These are phyloP conservation scores for Zaprionus lineosus DNA, from an alignment of 2,888 invertebrate genomes.

Conservation along the genomic window DNA sequence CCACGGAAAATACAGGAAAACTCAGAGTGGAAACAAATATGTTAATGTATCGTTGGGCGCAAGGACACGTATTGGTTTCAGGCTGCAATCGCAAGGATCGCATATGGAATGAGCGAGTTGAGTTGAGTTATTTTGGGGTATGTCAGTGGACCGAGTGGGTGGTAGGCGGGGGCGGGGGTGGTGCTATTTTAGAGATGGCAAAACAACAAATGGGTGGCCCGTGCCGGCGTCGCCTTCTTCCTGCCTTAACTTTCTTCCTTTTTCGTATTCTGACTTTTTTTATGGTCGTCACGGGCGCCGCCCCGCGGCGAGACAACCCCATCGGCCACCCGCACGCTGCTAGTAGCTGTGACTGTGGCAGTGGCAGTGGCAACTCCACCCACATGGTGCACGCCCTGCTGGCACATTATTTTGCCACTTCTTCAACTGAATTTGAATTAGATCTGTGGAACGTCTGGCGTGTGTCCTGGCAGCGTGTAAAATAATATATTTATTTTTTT, in stretches of 20 bases:
- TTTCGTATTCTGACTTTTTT: too few species aligned
- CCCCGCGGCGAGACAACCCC: conserved; percentile 61
- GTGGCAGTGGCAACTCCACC: conserved; percentile 41
- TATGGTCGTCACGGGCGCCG: conserved; percentile 67
- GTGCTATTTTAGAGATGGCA: background rate
- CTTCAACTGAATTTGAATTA: conserved; percentile 78
- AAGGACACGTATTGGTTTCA: conserved; percentile 74
- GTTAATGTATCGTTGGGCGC: conserved; percentile 68
- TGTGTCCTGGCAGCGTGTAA: conserved; percentile 73
- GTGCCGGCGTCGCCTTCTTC: conserved; percentile 67
- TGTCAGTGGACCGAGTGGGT: conserved; percentile 5
- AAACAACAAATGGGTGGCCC: conserved; percentile 73
- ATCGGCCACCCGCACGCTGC: conserved; percentile 7
- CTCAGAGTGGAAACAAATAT: conserved; percentile 64
- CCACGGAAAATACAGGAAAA: conserved; percentile 11
- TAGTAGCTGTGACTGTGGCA: conserved; percentile 25
- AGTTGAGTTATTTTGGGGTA: conserved; percentile 65
- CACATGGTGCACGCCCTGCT: conserved; percentile 65
- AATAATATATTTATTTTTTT: conserved; percentile 78
- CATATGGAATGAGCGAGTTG: conserved; percentile 63
- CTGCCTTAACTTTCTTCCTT: too few species aligned
- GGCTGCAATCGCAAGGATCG: conserved; percentile 72
- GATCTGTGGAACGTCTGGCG: conserved; percentile 67
- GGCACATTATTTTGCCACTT: conserved; percentile 76
- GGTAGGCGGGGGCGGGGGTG: background rate